Percentiles rank a stretch among this genome's conserved stretches.
Conservation (phyloP, 2,888 invertebrate species). For the Emmelina monodactyla region DNA sequence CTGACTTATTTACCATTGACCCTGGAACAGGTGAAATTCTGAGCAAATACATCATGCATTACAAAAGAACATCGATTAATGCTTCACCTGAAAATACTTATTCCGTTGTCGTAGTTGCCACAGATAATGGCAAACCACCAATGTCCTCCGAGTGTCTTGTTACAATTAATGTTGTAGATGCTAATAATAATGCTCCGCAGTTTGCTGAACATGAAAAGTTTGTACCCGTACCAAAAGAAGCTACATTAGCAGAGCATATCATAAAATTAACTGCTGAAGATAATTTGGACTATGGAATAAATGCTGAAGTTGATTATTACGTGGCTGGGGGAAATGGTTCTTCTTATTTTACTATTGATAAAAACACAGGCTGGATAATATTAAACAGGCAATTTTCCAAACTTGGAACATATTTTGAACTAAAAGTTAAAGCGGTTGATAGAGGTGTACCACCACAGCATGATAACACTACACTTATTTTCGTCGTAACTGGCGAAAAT, state of each 20-base stretch:
- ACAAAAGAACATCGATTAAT: constrained; percentile 82
- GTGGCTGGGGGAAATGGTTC: constrained; percentile 80
- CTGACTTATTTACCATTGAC: constrained; percentile 90
- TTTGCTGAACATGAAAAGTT: constrained; percentile 79
- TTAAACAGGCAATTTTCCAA: constrained; percentile 68
- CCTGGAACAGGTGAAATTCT: constrained; percentile 92
- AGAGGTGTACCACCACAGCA: constrained; percentile 87
- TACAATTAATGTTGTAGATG: constrained; percentile 88
- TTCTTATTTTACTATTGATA: constrained; percentile 76
- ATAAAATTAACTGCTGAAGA: constrained; percentile 79
- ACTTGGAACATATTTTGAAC: constrained; percentile 69
- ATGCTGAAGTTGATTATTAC: constrained; percentile 86
- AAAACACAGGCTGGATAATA: constrained; percentile 82
- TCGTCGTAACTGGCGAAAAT: constrained; percentile 89
- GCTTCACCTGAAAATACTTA: constrained; percentile 90
- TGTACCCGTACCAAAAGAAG: constrained; percentile 83
- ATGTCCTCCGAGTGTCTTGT: constrained; percentile 89
- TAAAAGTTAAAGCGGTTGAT: constrained; percentile 81
- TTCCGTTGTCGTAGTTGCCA: constrained; percentile 86
- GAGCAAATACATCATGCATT: constrained; percentile 81
- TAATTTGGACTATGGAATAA: constrained; percentile 83
- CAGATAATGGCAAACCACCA: constrained; percentile 94
- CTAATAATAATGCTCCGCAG: constrained; percentile 89
- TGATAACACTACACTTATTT: constrained; percentile 75
- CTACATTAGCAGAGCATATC: constrained; percentile 74